Base-by-base conservation (phyloP, 2,888 invertebrate species). In the Calameuta idolon region DNA sequence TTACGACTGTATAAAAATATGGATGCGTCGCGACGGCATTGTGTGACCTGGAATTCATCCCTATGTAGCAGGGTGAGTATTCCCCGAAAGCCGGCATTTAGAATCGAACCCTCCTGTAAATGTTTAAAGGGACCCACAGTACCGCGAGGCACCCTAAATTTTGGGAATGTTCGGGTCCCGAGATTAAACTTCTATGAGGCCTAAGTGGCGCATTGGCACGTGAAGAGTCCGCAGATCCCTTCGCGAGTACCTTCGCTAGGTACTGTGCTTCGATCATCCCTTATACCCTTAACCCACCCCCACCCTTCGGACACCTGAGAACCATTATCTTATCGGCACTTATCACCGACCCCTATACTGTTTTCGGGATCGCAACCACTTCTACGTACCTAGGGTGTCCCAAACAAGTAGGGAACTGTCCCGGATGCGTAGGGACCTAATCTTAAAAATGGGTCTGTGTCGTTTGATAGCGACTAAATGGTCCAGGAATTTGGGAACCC, bases 101-200 rank as follows among this genome's bases (percentile, higher is more conserved):
- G 15, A 55, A 55, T 55, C 55, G 55, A 55, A 55, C 23, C 55
- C 23, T 55, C 23, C 31, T 15, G 15, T 71, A 31, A 71, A 71
- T 71, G 31, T 31, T 71, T 71, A 2, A 71, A 33, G 31, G 30
- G 71, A 55, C 23, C 23, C 71, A 31, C 71, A 31, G 31, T 23
- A 12, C 11, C 31, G 33, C 71, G 33, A 33, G 12, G 35, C 80
- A 81, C 74, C 81, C 84, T 80, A 86, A 86, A 86, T 85, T 86
- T 83, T 77, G 75, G 77, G 77, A 73, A 75, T 68, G 80, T 74
- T 76, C 74, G 80, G 80, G 75, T 74, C 74, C 76, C 76, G 81
- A 79, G 84, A 85, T 85, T 85, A 85, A 85, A 85, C 85, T 85
- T 85, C 81, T 85, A 85, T 80, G 81, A 86, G 81, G 80, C 80